Percentiles rank a stretch among this genome's conserved stretches.
These are phyloP conservation scores for Apistogramma diplotaenia DNA, from an alignment of 2,113 vertebrate genomes.

Conservation along the genomic window DNA sequence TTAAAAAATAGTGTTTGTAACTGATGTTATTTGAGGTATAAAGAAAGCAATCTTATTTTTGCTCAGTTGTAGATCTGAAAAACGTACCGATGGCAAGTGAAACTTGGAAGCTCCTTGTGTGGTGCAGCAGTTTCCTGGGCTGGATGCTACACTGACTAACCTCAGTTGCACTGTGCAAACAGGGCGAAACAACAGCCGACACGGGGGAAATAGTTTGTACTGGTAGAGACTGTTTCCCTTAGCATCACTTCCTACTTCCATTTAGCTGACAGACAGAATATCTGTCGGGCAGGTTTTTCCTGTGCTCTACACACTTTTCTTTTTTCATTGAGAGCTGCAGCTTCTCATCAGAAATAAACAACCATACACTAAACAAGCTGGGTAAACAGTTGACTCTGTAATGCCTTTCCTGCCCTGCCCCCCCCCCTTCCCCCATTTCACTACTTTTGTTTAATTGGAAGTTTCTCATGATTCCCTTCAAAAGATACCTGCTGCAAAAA, in stretches of 20 bases:
- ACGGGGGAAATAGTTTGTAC: conserved; percentile 58
- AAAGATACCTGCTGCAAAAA: conserved; percentile 7
- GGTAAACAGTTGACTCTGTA: conserved; percentile 50
- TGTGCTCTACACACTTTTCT: conserved; percentile 57
- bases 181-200: conserved; percentile 49
- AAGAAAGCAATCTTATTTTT: neutral
- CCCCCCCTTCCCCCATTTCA: neutral
- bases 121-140: conserved; percentile 49
- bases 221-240: conserved; percentile 58
- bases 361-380: conserved; percentile 31
- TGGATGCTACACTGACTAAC: conserved; percentile 55
- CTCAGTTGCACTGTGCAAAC: conserved; percentile 43
- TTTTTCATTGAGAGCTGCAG: conserved; percentile 53
- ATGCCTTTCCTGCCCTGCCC: neutral
- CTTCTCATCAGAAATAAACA: conserved; percentile 56
- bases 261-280: conserved; percentile 67
- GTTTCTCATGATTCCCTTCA: conserved; percentile 53
- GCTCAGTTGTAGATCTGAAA: neutral
- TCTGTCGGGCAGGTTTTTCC: conserved; percentile 61
- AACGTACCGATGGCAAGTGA: neutral
- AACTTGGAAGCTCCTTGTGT: conserved; percentile 1
- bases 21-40: neutral
- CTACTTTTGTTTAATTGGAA: conserved; percentile 48
- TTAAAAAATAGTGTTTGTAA: neutral
- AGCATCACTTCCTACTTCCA: conserved; percentile 59